These are phyloP conservation scores for Holothuria glaberrima DNA, from an alignment of 35 echinoderm and acorn worm species.

Conservation along the genomic window DNA sequence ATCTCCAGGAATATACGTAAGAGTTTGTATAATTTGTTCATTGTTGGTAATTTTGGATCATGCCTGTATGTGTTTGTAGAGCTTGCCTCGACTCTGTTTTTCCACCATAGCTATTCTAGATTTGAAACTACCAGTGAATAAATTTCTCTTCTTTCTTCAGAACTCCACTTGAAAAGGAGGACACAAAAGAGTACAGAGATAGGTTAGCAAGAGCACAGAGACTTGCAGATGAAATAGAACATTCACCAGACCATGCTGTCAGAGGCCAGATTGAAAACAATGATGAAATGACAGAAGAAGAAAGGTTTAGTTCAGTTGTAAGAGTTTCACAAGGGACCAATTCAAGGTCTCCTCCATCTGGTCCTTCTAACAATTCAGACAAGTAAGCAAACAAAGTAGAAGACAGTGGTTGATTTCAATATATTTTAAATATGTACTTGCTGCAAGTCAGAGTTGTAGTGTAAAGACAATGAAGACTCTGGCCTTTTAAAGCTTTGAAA, in stretches of 20 bases:
- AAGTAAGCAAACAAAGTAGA: not conserved
- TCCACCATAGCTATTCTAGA: not conserved
- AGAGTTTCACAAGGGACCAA: not conserved
- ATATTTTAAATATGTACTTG: not conserved
- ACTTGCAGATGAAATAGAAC: conserved; percentile 71
- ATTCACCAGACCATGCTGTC: conserved; percentile 31
- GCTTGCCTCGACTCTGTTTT: no score
- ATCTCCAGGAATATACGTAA: conserved; percentile 82
- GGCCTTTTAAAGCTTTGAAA: no score
- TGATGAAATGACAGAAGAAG: conserved; percentile 71
- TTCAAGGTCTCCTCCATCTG: not conserved
- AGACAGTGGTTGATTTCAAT: not conserved
- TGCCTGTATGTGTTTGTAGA: no score
- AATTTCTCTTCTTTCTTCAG: not conserved
- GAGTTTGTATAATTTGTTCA: not conserved
- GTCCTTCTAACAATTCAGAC: conserved; percentile 32
- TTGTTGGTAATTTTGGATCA: not conserved
- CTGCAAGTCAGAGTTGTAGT: no score
- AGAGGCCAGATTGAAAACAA: conserved; percentile 48
- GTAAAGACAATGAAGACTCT: no score
- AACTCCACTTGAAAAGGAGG: conserved; percentile 70
- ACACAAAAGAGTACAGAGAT: conserved; percentile 71
- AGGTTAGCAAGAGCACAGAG: conserved; percentile 68
- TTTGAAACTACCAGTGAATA: not conserved
- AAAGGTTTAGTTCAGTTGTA: conserved; percentile 68